phyloP scores from a whole-genome alignment of 2,888 invertebrate species.

The Lottia gigantea region DNA sequence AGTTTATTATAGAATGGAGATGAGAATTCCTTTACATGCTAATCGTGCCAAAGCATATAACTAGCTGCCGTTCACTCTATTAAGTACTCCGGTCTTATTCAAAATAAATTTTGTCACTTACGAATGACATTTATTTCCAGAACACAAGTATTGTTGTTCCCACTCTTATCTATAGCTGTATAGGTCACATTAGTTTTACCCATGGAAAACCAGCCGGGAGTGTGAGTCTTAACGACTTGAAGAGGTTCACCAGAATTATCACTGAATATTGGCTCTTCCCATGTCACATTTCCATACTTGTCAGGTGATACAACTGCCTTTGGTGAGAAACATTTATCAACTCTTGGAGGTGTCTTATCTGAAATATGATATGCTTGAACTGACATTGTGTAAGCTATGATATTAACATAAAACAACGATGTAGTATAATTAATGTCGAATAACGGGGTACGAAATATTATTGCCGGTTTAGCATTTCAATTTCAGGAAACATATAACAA shows the following conservation, averaged over 20 bases:
- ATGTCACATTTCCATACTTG: constrained; percentile 61
- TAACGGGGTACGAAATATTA: too few relatives aligned
- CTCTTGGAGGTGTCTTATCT: constrained; percentile 74
- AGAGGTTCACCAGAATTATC: constrained; percentile 73
- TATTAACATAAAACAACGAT: too few relatives aligned
- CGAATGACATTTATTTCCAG: constrained; percentile 73
- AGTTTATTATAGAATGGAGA: too few relatives aligned
- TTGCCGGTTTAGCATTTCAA: too few relatives aligned
- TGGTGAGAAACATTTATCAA: constrained; percentile 74
- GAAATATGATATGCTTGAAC: constrained; percentile 14
- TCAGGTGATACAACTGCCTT: constrained; percentile 70
- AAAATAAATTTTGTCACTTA: constrained; percentile 34
- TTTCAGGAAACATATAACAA: too few relatives aligned
- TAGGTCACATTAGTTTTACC: constrained; percentile 74
- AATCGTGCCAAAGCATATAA: too few relatives aligned
- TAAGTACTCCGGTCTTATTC: too few relatives aligned
- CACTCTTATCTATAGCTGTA: constrained; percentile 74
- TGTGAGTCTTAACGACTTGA: constrained; percentile 63
- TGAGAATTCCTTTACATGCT: too few relatives aligned
- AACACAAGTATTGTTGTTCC: constrained; percentile 75
- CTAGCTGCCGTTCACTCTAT: too few relatives aligned
- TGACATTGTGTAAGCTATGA: too few relatives aligned
- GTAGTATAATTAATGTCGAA: too few relatives aligned
- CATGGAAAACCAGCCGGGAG: constrained; percentile 71
- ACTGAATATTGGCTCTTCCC: constrained; percentile 74